Conservation (phyloP, 2,113 vertebrate species). For the Tylochromis polylepis region DNA sequence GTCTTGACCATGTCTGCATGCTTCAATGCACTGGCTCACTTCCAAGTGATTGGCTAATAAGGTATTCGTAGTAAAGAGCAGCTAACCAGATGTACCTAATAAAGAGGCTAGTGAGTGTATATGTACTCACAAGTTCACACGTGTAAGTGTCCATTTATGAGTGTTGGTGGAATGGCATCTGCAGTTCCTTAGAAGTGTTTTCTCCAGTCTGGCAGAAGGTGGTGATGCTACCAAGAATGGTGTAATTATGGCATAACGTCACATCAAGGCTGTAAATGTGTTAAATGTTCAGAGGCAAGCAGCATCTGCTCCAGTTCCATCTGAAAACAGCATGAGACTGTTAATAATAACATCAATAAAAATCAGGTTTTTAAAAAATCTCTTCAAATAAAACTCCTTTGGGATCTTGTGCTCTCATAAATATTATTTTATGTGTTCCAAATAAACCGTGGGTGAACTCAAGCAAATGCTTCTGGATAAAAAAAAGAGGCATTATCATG, state of each 20-base stretch:
- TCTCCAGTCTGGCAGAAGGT: background rate
- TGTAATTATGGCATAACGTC: constrained; percentile 12
- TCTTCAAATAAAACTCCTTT: background rate
- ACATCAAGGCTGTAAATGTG: constrained; percentile 12
- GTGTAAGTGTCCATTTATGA: background rate
- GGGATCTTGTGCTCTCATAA: background rate
- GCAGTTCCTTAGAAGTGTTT: constrained; percentile 10
- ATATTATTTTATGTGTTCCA: background rate
- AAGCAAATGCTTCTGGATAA: background rate
- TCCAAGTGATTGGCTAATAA: background rate
- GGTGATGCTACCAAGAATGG: background rate
- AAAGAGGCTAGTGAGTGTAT: background rate
- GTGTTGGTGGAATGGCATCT: background rate
- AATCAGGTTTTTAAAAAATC: background rate
- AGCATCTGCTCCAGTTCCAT: constrained; percentile 18
- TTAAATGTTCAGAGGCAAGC: constrained; percentile 5
- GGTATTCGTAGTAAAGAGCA: background rate
- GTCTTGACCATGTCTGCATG: background rate
- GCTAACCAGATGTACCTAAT: background rate
- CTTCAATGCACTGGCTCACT: background rate
- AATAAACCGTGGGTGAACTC: background rate
- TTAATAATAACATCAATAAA: constrained; percentile 7
- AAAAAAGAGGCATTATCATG: background rate
- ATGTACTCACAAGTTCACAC: background rate
- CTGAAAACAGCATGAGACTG: background rate